These are phyloP conservation scores for Slavum lentiscoides DNA, from an alignment of 2,888 invertebrate genomes.

Conservation along the genomic window DNA sequence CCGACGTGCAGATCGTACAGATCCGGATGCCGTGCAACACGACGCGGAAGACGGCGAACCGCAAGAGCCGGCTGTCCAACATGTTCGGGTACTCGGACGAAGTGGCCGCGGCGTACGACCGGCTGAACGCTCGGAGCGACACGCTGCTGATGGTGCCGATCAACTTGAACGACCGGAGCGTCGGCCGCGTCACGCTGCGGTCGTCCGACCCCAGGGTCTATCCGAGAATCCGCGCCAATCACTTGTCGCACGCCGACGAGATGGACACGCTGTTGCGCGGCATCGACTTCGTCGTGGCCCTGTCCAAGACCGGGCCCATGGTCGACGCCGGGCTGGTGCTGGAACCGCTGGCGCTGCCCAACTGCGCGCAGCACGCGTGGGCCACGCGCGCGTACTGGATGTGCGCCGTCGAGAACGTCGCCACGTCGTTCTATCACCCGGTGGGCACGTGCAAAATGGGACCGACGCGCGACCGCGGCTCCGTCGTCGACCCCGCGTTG, in stretches of 20 bases:
- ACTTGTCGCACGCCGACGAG: conserved; percentile 31
- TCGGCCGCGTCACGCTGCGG: conserved; percentile 18
- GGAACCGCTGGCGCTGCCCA: background rate
- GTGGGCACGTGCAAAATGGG: conserved; percentile 54
- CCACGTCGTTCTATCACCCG: conserved; percentile 48
- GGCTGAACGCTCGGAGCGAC: conserved; percentile 48
- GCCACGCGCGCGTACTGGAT: conserved; percentile 37
- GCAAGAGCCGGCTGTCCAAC: conserved; percentile 7
- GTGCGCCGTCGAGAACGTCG: conserved; percentile 38
- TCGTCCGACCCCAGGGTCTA: conserved; percentile 18
- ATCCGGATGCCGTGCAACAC: conserved; percentile 60
- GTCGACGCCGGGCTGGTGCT: conserved; percentile 13
- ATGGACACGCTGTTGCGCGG: conserved; percentile 23
- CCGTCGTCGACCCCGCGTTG: conserved; percentile 45
- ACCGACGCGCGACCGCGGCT: conserved; percentile 16
- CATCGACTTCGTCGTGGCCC: conserved; percentile 57
- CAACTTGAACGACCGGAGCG: conserved; percentile 61
- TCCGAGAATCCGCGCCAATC: conserved; percentile 38
- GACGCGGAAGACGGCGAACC: conserved; percentile 53
- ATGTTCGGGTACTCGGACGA: conserved; percentile 30
- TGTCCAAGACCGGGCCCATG: conserved; percentile 31
- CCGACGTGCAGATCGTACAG: conserved; percentile 66
- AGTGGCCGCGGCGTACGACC: conserved; percentile 52
- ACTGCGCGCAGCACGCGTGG: conserved; percentile 13
- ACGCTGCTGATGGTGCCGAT: conserved; percentile 57